These are phyloP conservation scores for Pogonocherus hispidulus DNA, from an alignment of 2,888 invertebrate genomes.

Conservation along the genomic window DNA sequence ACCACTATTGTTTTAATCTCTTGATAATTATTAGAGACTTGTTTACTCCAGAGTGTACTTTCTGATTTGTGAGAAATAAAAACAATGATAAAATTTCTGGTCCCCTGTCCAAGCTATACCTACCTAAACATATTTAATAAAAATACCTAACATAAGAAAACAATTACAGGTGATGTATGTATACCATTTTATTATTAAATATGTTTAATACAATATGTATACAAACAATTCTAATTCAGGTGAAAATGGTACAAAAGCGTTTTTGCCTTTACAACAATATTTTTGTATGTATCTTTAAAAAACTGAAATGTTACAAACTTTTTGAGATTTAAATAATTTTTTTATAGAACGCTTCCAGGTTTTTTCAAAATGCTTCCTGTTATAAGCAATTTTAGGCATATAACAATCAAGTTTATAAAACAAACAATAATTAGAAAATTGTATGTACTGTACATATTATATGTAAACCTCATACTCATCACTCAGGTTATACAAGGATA, in stretches of 20 bases:
- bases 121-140: conserved; percentile 50
- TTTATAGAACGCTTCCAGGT: conserved; percentile 62
- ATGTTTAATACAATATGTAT: conserved; percentile 54
- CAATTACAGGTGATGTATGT: conserved; percentile 49
- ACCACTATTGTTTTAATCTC: too few species aligned
- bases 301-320: conserved; percentile 55
- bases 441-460: conserved; percentile 48
- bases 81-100: conserved; percentile 33
- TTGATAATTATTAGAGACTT: too few species aligned
- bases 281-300: conserved; percentile 67
- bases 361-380: conserved; percentile 62
- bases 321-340: conserved; percentile 51
- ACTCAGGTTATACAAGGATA: conserved; percentile 56
- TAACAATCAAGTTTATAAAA: conserved; percentile 45
- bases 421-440: conserved; percentile 44
- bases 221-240: conserved; percentile 63
- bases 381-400: conserved; percentile 48
- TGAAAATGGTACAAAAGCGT: conserved; percentile 68
- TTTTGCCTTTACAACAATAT: conserved; percentile 67
- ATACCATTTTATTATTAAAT: conserved; percentile 47
- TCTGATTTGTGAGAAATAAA: neutral
- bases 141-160: conserved; percentile 35
- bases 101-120: conserved; percentile 19
- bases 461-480: conserved; percentile 45
- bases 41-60: too few species aligned